Evolutionary conservation across 2,888 invertebrate genomes (phyloP), one percentile per base, ranked within the genome.

Genomic region (Hirtodrosophila duncani): DNA sequence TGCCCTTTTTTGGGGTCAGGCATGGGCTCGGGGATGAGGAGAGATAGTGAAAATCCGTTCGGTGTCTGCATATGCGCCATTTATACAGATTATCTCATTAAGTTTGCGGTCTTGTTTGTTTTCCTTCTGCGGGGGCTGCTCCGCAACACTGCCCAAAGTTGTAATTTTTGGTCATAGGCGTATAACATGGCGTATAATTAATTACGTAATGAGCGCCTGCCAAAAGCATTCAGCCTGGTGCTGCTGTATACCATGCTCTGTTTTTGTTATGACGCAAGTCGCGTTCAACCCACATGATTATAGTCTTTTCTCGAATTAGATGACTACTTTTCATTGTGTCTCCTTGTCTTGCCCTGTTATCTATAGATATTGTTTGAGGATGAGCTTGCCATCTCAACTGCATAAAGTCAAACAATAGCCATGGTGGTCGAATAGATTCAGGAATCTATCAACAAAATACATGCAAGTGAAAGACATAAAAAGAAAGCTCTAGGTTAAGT

Each of bases 11-110:
- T 9, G 51, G 56, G 56, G 49, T 56, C 48, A 58, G 59, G 33
- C 29, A 13, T 9, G n/a, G 21, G 9, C 6, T 3, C 3, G 13
- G 16, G 11, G 14, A 4, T 13, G 23, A 14, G 13, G 16, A 34
- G 14, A 5, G 21, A 41, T 17, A 29, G 34, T 31, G 38, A 10
- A 36, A 30, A 37, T 43, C 42, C 16, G 30, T 24, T 53, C 31
- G 49, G 20, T 33, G 46, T n/a, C 64, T 53, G 48, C 53, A 62
- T 65, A 65, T 80, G 72, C 68, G 59, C 59, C 60, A 67, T 67
- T 67, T 71, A 65, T 63, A 65, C 63, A 61, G 72, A 80, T 72
- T 72, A 72, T 72, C 72, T 67, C 80, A 79, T 72, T 72, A 80
- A 80, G 78, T 45, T 67, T 71, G 65, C 39, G 68, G 72, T 63